Conservation (phyloP, 2,113 vertebrate species). For the Hemicordylus capensis region DNA sequence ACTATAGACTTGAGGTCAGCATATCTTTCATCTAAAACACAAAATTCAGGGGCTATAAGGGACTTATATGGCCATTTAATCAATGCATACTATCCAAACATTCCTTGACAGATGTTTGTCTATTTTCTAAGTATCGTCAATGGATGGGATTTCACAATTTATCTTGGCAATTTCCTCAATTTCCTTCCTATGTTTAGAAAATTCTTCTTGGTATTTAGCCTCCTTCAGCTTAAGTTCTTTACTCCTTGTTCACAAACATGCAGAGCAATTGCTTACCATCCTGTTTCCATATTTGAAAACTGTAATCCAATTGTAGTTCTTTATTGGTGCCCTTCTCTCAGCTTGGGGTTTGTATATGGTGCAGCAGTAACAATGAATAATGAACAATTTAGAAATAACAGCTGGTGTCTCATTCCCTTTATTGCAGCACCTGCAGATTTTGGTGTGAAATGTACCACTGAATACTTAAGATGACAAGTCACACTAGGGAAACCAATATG, state of each 20-base stretch:
- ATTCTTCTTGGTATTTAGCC: neutral
- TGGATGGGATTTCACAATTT: constrained; percentile 8
- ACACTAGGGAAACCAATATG: neutral
- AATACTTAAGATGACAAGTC: constrained; percentile 24
- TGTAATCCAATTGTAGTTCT: neutral
- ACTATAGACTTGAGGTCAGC: neutral
- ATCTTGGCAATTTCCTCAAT: neutral
- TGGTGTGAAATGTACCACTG: neutral
- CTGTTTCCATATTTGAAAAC: neutral
- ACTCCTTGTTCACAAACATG: neutral
- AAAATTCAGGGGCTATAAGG: neutral
- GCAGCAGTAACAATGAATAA: constrained; percentile 38
- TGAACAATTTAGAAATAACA: constrained; percentile 14
- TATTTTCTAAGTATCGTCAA: neutral
- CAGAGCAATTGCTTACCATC: neutral
- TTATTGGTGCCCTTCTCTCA: neutral
- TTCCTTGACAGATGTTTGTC: neutral
- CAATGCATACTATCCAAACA: neutral
- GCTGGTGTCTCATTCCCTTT: constrained; percentile 16
- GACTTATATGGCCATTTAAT: neutral
- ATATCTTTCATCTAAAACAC: neutral
- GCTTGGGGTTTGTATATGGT: neutral
- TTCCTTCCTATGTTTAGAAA: neutral
- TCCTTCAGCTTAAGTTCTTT: neutral
- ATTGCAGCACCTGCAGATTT: constrained; percentile 29